Evolutionary conservation across 2,888 invertebrate genomes (phyloP).

Genomic region (Rutpela maculata): DNA sequence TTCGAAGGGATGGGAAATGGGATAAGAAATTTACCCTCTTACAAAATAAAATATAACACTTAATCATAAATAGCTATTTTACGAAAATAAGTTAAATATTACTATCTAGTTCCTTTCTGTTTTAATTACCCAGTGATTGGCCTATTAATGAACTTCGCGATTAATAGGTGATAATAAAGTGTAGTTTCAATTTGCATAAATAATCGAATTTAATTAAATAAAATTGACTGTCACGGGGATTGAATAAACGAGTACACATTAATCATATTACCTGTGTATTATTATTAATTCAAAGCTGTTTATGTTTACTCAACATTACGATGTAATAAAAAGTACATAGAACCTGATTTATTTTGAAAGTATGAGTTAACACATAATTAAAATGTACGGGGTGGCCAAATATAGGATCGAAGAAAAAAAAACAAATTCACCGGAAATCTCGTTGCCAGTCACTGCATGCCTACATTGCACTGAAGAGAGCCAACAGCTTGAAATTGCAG

Average conservation of each 20-base stretch:
- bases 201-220: conserved; percentile 32
- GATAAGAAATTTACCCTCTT: no score
- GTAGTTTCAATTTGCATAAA: conserved; percentile 30
- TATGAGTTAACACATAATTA: conserved; percentile 8
- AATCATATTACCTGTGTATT: conserved; percentile 8
- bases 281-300: conserved; percentile 32
- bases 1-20: no score
- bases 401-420: neutral
- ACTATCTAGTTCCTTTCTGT: no score
- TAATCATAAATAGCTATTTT: no score
- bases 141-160: neutral
- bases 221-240: neutral
- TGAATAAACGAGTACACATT: conserved; percentile 5
- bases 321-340: conserved; percentile 33
- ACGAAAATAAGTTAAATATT: no score
- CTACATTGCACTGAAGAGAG: no score
- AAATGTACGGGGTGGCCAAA: neutral
- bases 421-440: no score
- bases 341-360: conserved; percentile 23
- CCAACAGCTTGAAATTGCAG: no score
- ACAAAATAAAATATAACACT: no score
- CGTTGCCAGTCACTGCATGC: no score
- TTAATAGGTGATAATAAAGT: conserved; percentile 6
- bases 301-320: conserved; percentile 33
- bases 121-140: no score